phyloP scores from a whole-genome alignment of 2,797 vertebrate species.

The Gouania willdenowi region DNA sequence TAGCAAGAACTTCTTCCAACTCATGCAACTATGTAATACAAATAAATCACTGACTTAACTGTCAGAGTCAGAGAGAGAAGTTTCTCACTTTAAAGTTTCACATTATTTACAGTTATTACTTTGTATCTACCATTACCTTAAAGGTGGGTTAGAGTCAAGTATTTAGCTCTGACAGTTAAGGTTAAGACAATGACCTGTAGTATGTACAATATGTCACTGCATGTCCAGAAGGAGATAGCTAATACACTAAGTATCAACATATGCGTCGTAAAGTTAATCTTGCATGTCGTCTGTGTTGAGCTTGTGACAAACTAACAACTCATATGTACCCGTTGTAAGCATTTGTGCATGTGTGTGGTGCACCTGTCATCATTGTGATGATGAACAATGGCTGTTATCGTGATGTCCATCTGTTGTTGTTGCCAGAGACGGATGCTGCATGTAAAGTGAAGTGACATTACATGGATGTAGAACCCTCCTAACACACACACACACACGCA shows the following conservation, averaged over 20 bases:
- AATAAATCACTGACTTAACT: too few species aligned
- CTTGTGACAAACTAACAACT: constrained; percentile 35
- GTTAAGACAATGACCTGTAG: too few species aligned
- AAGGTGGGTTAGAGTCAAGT: too few species aligned
- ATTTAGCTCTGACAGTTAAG: too few species aligned
- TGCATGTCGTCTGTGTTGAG: constrained; percentile 38
- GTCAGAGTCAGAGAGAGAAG: too few species aligned
- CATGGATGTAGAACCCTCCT: constrained; percentile 51
- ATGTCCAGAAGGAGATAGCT: too few species aligned
- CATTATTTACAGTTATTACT: too few species aligned
- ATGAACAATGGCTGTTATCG: constrained; percentile 64
- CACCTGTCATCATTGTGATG: constrained; percentile 51
- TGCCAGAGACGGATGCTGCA: constrained; percentile 51
- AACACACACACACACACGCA: constrained; percentile 12
- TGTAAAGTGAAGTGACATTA: constrained; percentile 60
- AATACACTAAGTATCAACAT: neutral
- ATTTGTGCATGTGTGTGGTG: constrained; percentile 10
- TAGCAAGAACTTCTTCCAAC: too few species aligned
- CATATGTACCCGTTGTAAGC: constrained; percentile 23
- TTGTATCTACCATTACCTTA: too few species aligned
- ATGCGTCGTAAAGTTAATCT: constrained; percentile 43
- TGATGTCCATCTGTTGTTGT: constrained; percentile 66
- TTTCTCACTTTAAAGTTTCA: too few species aligned
- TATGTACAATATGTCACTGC: too few species aligned
- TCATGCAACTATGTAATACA: too few species aligned